Conservation (phyloP, 2,888 invertebrate genomes). For the Sisyra nigra region DNA sequence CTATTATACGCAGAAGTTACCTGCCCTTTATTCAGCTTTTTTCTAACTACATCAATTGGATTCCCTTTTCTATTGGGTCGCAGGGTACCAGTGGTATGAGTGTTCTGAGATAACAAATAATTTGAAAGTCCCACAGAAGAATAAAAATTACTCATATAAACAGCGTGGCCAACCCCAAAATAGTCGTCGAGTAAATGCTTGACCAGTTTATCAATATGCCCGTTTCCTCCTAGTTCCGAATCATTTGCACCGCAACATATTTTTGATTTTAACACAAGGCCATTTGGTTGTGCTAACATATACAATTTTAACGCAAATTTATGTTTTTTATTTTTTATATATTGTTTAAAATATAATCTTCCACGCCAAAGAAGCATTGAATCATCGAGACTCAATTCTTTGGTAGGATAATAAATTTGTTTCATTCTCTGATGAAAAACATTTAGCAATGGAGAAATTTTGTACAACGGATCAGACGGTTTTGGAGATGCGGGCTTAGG, state of each 20-base stretch:
- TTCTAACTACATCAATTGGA: conserved; percentile 11
- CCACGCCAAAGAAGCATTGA: conserved; percentile 16
- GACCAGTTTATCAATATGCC: conserved; percentile 12
- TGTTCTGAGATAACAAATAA: conserved; percentile 8
- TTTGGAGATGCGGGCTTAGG: conserved; percentile 9
- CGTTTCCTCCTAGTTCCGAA: neutral
- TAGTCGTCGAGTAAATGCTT: conserved; percentile 13
- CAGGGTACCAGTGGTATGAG: conserved; percentile 13
- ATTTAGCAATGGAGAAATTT: conserved; percentile 12
- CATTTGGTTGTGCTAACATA: conserved; percentile 7
- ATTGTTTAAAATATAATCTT: conserved; percentile 14
- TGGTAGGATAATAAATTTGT: conserved; percentile 12
- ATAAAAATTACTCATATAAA: conserved; percentile 16
- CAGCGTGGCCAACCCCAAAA: conserved; percentile 12
- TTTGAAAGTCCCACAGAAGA: conserved; percentile 12
- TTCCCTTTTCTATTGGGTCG: conserved; percentile 13
- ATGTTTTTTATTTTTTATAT: conserved; percentile 13
- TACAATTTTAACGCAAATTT: conserved; percentile 16
- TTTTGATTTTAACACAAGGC: neutral
- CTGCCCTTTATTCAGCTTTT: conserved; percentile 12
- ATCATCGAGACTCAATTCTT: conserved; percentile 16
- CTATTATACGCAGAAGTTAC: conserved; percentile 11
- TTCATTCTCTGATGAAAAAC: conserved; percentile 13
- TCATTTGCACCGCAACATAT: neutral
- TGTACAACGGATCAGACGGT: conserved; percentile 9